These are phyloP conservation scores for Helicoverpa assulta DNA, from an alignment of 2,888 invertebrate species.

Conservation along the genomic window DNA sequence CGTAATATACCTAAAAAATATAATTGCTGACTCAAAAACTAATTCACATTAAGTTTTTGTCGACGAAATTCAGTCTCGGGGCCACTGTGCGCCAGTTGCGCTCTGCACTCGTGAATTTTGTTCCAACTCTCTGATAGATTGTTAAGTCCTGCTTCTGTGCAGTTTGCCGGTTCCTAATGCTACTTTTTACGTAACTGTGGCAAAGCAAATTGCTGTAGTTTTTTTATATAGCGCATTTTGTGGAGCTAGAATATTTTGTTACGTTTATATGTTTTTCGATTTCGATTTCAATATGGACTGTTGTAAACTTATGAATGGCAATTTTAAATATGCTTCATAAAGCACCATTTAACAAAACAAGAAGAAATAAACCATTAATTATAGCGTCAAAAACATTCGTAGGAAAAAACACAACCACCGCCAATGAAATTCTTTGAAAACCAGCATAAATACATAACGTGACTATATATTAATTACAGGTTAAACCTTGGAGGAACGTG, in stretches of 20 bases:
- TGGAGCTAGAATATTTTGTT: slow-evolving; percentile 20
- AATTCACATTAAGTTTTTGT: slow-evolving; percentile 14
- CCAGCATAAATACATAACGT: slow-evolving; percentile 31
- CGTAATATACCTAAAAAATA: no score
- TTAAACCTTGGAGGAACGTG: slow-evolving; percentile 41
- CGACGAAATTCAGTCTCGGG: slow-evolving; percentile 3
- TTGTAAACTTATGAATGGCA: no score
- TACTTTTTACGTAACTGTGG: slow-evolving; percentile 46
- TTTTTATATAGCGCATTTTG: slow-evolving; percentile 13
- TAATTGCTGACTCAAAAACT: neutral
- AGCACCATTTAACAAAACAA: no score
- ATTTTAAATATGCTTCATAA: no score
- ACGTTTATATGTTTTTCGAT: neutral
- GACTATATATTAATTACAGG: slow-evolving; percentile 47
- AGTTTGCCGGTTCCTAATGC: slow-evolving; percentile 47
- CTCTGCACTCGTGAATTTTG: slow-evolving; percentile 56
- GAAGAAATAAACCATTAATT: no score
- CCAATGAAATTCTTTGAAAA: slow-evolving; percentile 29
- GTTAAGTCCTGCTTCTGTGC: slow-evolving; percentile 53
- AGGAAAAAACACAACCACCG: slow-evolving; percentile 2
- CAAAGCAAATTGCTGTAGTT: slow-evolving; percentile 7
- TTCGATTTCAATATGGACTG: no score
- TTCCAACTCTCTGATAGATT: slow-evolving; percentile 62
- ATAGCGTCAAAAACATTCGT: no score
- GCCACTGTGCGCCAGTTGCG: slow-evolving; percentile 42